Evolutionary conservation across 2,113 vertebrate genomes (phyloP).

Genomic region (Upupa epops): DNA sequence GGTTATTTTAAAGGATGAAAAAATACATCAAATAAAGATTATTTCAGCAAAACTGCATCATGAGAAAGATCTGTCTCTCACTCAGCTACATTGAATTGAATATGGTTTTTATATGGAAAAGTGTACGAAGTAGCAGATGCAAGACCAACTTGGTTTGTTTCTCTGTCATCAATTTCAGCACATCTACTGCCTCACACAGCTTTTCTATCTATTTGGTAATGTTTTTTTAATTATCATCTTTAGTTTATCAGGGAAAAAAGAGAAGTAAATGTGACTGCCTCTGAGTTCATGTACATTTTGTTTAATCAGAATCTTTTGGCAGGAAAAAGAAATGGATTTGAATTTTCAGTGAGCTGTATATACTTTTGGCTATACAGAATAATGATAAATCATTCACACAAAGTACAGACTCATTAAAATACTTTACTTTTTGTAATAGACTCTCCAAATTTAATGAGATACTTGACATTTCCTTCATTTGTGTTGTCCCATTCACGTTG

Average conservation of each 20-base stretch:
- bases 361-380: not conserved
- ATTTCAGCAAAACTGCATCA: not conserved
- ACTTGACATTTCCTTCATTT: not conserved
- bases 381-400: not conserved
- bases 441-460: not conserved
- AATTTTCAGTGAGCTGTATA: not conserved
- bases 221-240: not conserved
- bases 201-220: not conserved
- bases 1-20: not conserved
- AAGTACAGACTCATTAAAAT: not conserved
- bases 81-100: not conserved
- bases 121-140: not conserved
- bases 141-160: not conserved
- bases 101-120: not conserved
- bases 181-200: not conserved
- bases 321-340: not conserved
- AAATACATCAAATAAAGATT: not conserved
- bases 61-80: not conserved
- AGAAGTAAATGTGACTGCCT: not conserved
- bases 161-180: not conserved
- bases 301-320: not conserved
- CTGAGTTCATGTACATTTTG: not conserved
- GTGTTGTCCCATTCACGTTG: not conserved
- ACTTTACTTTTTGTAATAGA: not conserved
- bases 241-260: fast-evolving